These are phyloP conservation scores for Numida meleagris DNA, from an alignment of 2,113 vertebrate species.

Conservation along the genomic window DNA sequence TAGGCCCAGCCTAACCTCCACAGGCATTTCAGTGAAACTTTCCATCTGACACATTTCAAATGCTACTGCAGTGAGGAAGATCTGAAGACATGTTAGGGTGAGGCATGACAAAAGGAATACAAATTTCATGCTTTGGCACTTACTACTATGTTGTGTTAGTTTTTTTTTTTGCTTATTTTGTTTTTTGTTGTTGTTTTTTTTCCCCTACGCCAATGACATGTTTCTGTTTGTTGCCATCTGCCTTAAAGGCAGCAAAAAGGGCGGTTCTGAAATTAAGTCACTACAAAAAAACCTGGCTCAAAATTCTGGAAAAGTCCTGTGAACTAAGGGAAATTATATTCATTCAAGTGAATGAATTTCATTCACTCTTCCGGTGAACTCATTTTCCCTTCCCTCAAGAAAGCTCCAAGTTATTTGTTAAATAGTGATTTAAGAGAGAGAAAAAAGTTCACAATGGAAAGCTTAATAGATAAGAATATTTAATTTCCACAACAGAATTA, in stretches of 20 bases:
- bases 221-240: background rate
- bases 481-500: background rate
- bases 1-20: fast-evolving
- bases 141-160: background rate
- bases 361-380: background rate
- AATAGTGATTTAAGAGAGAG: background rate
- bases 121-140: background rate
- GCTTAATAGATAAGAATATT: background rate
- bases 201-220: background rate
- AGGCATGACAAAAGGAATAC: background rate
- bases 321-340: background rate
- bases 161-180: too few relatives aligned
- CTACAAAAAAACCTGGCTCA: background rate
- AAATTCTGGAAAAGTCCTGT: background rate
- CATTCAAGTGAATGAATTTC: background rate
- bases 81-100: background rate
- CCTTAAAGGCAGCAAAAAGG: background rate
- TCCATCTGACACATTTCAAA: background rate
- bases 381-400: background rate
- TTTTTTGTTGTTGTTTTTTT: background rate
- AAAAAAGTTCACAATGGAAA: background rate
- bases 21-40: background rate
- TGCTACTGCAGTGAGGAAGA: background rate
- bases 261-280: background rate
- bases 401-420: background rate